Evolutionary conservation across 1,140 invertebrate genomes (phyloP), one percentile per base, ranked within the genome.

Genomic region (Drosophila punjabiensis): DNA sequence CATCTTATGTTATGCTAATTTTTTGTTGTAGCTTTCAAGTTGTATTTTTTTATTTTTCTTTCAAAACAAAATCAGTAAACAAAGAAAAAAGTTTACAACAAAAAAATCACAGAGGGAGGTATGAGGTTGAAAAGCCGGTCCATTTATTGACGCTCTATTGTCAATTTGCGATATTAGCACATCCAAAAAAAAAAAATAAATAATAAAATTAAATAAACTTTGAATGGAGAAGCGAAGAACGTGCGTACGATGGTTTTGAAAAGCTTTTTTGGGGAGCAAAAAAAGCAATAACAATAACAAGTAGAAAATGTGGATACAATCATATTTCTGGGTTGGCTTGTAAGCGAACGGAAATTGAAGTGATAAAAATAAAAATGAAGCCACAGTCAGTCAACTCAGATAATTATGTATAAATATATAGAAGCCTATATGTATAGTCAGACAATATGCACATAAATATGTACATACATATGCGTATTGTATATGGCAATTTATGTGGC

Each of bases 321-420:
- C 65, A 43, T 41, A 50, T 41, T 73, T 81, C 65, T 66, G 63
- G 50, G 47, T 28, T 43, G 68, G 35, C 78, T 85, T 85, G 82
- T 81, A 78, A 85, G 82, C 65, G 69, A 86, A 47, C 82, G 82
- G 82, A 86, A 86, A 86, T 86, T 86, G 75, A 86, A 87, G 75
- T 82, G 82, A 86, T 86, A 86, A 82, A 86, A 86, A 86, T 79
- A 81, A 76, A 81, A 82, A 79, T 58, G 63, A 86, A 86, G 78
- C 82, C 69, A 81, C 79, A 68, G 67, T 71, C 76, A 58, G 43
- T 47, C 58, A 69, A 58, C 47, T 30, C 55, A 79, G 48, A 79
- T 74, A 73, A 62, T 74, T 73, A 62, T 74, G 55, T 74, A 53
- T 53, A 74, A 73, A 73, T 74, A 73, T 58, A 65, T 70, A 47